Base-by-base conservation (phyloP, 2,113 vertebrate genomes). In the Phaethon lepturus region DNA sequence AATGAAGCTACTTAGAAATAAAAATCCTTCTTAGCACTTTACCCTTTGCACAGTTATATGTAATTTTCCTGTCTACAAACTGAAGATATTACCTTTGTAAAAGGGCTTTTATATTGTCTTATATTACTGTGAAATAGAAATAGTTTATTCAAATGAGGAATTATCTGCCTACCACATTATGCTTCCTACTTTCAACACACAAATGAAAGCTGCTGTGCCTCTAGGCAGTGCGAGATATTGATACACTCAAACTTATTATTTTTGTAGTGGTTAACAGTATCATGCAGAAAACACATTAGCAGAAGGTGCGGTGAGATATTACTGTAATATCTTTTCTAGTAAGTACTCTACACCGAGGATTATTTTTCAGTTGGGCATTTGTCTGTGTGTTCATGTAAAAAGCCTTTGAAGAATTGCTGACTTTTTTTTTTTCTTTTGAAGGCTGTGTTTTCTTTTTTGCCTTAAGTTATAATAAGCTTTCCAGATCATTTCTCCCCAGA, bases 71-170 rank as follows among this genome's bases (percentile, higher is more conserved):
- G 66, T 76, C 91, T 91, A 58, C 62, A 66, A n/a, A 79, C 53
- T 44, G 74, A 91, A 94, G 77, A 66, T 75, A 79, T 7, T 87
- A 55, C 68, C 58, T 91, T 93, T 58, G 17, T 58, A 86, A 85
- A 87, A 88, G n/a, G 45, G 45, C 45, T 94, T 92, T 93, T 94
- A 55, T 88, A 42, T 75, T 78, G 81, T 93, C 62, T 87, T 85
- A 29, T 6, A 7, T 73, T 87, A 49, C 52, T 58, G 38, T 66
- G 77, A 93, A 93, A 87, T 40, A 91, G 74, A 87, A 90, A 26
- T 58, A n/a, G 22, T 52, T 93, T 94, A 90, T 94, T 95, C 77
- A 96, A 76, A 96, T 85, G 88, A 95, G 77, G 49, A 88, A 91
- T 96, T 96, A 93, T 90, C 84, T 2, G 22, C 74, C 86, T 96